phyloP scores from a whole-genome alignment of 2,888 invertebrate genomes.

The Drosophila hamatofila region DNA sequence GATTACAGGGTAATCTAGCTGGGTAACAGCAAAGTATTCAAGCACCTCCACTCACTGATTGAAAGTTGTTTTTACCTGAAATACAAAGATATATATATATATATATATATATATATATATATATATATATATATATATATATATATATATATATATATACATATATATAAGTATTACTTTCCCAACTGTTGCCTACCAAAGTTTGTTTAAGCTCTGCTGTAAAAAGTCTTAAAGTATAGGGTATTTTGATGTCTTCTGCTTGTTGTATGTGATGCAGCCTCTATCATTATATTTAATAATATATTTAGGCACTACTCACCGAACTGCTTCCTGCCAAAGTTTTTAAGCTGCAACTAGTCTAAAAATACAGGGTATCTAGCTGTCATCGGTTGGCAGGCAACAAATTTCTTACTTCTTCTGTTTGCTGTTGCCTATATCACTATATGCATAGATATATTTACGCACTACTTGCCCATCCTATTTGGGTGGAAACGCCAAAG shows the following conservation, averaged over 20 bases:
- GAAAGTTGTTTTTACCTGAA: background rate
- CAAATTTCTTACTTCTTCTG: no score
- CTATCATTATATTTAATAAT: no score
- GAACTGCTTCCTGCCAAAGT: no score
- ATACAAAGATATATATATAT: background rate
- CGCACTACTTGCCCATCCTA: background rate
- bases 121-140: background rate
- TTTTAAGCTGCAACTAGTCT: background rate
- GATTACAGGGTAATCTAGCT: background rate
- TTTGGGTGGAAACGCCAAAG: background rate
- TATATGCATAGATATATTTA: background rate
- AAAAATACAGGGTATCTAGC: conserved; percentile 2
- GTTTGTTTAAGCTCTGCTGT: background rate
- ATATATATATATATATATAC: no score
- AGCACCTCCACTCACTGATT: background rate
- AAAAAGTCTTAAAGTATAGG: no score
- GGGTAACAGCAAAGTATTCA: background rate
- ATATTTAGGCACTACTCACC: no score
- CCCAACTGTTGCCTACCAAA: background rate
- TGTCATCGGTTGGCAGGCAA: background rate
- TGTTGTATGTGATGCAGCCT: background rate
- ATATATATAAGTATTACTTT: background rate
- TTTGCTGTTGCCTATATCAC: background rate
- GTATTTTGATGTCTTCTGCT: no score
- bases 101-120: background rate